A percentile compares a stretch with the other conserved stretches of the same genome.
These are phyloP conservation scores for Acanthochromis polyacanthus DNA, from an alignment of 2,113 vertebrate species.

Conservation along the genomic window DNA sequence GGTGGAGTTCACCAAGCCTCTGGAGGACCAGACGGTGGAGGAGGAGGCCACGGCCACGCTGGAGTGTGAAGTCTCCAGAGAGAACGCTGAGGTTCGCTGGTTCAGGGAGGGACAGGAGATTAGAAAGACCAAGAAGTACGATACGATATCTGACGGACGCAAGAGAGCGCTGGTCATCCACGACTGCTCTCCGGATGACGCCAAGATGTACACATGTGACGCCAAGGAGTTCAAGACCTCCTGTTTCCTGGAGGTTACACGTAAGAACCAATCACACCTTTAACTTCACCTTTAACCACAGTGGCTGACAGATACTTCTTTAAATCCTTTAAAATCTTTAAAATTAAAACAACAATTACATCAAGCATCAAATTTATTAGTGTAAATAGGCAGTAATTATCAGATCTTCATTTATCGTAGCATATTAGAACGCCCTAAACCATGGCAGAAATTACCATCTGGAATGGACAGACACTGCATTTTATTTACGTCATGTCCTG, in stretches of 20 bases:
- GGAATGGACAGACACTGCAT: too few relatives aligned
- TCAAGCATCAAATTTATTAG: too few relatives aligned
- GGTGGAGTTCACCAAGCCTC: conserved; percentile 95
- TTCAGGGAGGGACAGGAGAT: conserved; percentile 95
- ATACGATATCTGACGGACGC: conserved; percentile 89
- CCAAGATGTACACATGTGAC: conserved; percentile 93
- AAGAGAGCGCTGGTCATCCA: conserved; percentile 92
- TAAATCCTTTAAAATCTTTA: too few relatives aligned
- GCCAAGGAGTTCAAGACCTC: conserved; percentile 97
- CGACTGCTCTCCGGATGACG: conserved; percentile 90
- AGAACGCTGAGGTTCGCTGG: conserved; percentile 95
- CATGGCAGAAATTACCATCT: too few relatives aligned
- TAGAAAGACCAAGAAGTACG: conserved; percentile 96
- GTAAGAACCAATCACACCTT: conserved; percentile 84
- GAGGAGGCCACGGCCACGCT: conserved; percentile 93
- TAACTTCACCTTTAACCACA: too few relatives aligned
- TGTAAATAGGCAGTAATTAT: too few relatives aligned
- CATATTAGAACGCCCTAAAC: too few relatives aligned
- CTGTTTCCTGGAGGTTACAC: conserved; percentile 96
- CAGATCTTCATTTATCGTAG: too few relatives aligned
- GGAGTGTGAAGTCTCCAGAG: conserved; percentile 96
- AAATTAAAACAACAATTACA: too few relatives aligned
- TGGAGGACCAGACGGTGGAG: conserved; percentile 98
- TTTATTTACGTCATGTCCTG: too few relatives aligned
- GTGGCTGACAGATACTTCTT: too few relatives aligned